phyloP scores from a whole-genome alignment of 2,888 invertebrate genomes.

The Drosophila quinaria region DNA sequence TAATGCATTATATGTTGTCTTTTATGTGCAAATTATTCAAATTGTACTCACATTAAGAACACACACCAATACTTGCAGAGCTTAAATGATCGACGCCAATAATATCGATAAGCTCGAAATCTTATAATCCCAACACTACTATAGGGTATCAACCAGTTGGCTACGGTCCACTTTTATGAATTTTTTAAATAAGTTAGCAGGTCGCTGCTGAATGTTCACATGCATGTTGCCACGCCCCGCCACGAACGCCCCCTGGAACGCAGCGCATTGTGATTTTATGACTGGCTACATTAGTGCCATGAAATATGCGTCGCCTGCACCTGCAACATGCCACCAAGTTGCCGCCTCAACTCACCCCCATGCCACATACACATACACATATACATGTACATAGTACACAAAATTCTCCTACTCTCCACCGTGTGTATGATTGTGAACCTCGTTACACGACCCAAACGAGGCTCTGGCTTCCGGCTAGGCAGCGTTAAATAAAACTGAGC shows the following conservation, averaged over 20 bases:
- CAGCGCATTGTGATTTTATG: conserved; percentile 79
- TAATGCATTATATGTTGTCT: no score
- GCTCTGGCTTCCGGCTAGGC: conserved; percentile 76
- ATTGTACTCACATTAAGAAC: no score
- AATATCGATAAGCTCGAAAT: no score
- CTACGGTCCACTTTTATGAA: neutral
- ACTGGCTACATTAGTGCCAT: conserved; percentile 81
- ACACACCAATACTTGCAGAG: no score
- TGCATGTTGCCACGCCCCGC: conserved; percentile 68
- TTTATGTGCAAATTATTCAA: no score
- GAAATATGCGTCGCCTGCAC: conserved; percentile 75
- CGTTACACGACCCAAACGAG: conserved; percentile 69
- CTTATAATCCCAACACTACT: no score
- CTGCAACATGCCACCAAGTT: conserved; percentile 43
- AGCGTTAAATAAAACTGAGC: conserved; percentile 79
- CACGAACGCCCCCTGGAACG: conserved; percentile 30
- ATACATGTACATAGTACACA: neutral
- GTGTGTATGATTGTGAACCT: conserved; percentile 22
- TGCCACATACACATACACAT: conserved; percentile 5
- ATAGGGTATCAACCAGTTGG: neutral
- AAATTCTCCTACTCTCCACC: neutral
- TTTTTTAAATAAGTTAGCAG: conserved; percentile 58
- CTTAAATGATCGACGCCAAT: no score
- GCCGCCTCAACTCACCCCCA: neutral
- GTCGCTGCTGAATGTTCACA: conserved; percentile 63